phyloP scores from a whole-genome alignment of 1,140 invertebrate genomes.

The Polypedilum pembai region DNA sequence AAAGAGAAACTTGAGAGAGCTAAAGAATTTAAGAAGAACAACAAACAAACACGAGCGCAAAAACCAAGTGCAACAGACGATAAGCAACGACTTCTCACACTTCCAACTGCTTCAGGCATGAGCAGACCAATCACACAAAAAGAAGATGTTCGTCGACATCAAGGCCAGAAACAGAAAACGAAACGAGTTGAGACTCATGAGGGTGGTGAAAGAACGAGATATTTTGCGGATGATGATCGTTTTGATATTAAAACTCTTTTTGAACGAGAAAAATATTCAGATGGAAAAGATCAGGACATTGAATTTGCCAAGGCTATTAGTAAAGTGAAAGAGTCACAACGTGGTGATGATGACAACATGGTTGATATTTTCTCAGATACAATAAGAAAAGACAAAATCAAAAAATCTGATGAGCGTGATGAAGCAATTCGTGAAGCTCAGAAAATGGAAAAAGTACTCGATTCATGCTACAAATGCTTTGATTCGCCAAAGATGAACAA shows the following conservation, averaged over 20 bases:
- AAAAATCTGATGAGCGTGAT: constrained; percentile 46
- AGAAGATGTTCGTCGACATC: constrained; percentile 37
- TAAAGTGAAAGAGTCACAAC: constrained; percentile 56
- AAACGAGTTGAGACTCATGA: constrained; percentile 66
- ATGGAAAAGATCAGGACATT: constrained; percentile 70
- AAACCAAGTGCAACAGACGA: constrained; percentile 37
- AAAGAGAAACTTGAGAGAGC: constrained; percentile 68
- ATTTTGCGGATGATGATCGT: constrained; percentile 88
- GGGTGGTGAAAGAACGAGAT: constrained; percentile 63
- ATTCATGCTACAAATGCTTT: constrained; percentile 76
- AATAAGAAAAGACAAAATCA: constrained; percentile 48
- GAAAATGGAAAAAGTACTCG: constrained; percentile 59
- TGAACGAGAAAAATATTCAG: constrained; percentile 77
- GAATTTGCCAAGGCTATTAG: constrained; percentile 69
- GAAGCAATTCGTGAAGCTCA: constrained; percentile 67
- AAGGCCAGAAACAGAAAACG: constrained; percentile 46
- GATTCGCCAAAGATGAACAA: constrained; percentile 73
- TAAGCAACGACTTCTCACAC: constrained; percentile 62
- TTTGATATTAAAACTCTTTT: constrained; percentile 78
- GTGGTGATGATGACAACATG: no score
- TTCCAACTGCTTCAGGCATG: constrained; percentile 60
- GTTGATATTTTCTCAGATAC: constrained; percentile 76
- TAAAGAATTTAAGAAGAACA: constrained; percentile 49
- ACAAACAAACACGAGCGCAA: constrained; percentile 39
- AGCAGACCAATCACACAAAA: constrained; percentile 48